A percentile compares a stretch with the other conserved stretches of the same genome.
Conservation (phyloP, 35 echinoderm and acorn worm species). For the Heliocidaris tuberculata region DNA sequence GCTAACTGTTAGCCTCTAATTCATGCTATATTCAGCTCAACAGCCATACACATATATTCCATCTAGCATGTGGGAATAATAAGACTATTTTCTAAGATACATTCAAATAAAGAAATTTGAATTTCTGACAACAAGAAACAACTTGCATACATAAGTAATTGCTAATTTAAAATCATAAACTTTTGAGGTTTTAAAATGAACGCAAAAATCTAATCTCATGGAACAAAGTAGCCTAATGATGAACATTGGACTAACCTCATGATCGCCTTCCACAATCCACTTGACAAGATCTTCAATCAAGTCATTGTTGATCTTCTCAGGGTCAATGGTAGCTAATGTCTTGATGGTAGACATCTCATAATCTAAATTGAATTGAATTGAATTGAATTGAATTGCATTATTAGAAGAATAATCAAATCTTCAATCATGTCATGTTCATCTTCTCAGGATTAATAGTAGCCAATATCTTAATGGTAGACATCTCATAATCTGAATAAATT, state of each 20-base stretch:
- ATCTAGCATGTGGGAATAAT: no score
- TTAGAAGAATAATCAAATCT: constrained; percentile 16
- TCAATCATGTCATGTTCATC: constrained; percentile 76
- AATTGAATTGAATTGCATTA: neutral
- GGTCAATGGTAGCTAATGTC: constrained; percentile 62
- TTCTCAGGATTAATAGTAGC: constrained; percentile 66
- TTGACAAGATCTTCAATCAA: constrained; percentile 62
- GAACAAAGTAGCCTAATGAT: no score
- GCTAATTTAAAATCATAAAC: no score
- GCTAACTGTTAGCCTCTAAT: no score
- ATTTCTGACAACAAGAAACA: no score
- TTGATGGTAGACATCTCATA: constrained; percentile 70
- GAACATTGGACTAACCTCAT: constrained; percentile 50
- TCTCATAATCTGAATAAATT: constrained; percentile 51
- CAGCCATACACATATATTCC: no score
- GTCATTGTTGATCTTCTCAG: constrained; percentile 72
- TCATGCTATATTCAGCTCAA: no score
- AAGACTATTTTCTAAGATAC: no score
- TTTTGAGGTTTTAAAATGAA: no score
- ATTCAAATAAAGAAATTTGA: no score
- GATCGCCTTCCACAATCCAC: constrained; percentile 68
- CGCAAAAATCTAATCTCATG: no score
- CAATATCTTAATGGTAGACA: constrained; percentile 68
- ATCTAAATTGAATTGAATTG: constrained; percentile 27
- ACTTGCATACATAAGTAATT: no score